These are phyloP conservation scores for Heliconius hewitsoni DNA, from an alignment of 1,140 invertebrate species.

Conservation along the genomic window DNA sequence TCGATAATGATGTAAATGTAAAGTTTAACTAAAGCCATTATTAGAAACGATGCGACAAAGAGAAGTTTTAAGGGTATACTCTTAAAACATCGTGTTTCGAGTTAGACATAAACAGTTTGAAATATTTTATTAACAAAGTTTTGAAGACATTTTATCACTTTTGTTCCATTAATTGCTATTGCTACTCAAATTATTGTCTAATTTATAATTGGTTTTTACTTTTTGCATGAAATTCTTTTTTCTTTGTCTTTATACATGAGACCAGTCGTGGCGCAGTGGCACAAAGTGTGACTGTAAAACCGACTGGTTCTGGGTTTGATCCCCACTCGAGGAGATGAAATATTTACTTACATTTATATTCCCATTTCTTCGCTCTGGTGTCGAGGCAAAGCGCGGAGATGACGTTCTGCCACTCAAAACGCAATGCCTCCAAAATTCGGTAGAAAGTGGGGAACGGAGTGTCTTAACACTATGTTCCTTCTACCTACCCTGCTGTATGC, in stretches of 20 bases:
- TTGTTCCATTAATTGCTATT: not conserved
- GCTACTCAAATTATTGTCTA: not conserved
- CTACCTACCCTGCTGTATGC: too few species aligned
- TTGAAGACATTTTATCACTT: not conserved
- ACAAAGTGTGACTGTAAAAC: too few species aligned
- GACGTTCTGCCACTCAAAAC: too few species aligned
- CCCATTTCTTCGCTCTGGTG: too few species aligned
- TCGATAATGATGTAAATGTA: slow-evolving; percentile 12
- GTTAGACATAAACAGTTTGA: not conserved
- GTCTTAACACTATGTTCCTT: too few species aligned
- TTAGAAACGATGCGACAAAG: not conserved
- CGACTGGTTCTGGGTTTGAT: too few species aligned
- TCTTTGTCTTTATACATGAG: not conserved
- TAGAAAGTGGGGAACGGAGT: too few species aligned
- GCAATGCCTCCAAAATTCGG: too few species aligned
- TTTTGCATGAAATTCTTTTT: not conserved
- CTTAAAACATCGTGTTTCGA: slow-evolving; percentile 5
- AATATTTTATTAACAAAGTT: slow-evolving; percentile 4
- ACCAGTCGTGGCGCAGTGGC: too few species aligned
- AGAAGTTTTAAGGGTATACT: slow-evolving; percentile 9
- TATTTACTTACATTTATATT: too few species aligned
- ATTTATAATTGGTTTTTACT: not conserved
- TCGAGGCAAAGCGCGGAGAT: too few species aligned
- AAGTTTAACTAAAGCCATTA: not conserved
- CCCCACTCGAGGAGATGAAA: too few species aligned